phyloP scores from a whole-genome alignment of 2,113 vertebrate species.

The Mirounga angustirostris region DNA sequence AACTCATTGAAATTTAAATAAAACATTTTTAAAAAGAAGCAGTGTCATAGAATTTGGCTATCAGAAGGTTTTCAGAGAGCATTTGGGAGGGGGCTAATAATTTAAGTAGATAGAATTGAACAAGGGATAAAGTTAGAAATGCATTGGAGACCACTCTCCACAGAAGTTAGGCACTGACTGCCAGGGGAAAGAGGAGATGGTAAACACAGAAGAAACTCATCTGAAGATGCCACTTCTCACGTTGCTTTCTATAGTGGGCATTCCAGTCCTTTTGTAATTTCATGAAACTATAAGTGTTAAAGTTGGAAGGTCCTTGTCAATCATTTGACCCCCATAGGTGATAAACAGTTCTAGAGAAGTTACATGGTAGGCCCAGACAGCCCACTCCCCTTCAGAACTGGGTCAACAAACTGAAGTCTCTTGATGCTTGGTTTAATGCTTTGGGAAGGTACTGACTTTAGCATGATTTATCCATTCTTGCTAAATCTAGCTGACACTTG shows the following conservation, averaged over 20 bases:
- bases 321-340: background rate
- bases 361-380: background rate
- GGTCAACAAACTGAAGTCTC: background rate
- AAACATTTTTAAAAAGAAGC: background rate
- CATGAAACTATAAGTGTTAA: background rate
- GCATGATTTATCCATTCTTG: background rate
- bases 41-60: background rate
- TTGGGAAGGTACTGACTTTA: background rate
- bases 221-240: background rate
- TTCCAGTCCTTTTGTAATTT: conserved; percentile 7
- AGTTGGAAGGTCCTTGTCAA: background rate
- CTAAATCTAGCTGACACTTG: background rate
- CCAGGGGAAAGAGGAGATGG: background rate
- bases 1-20: background rate
- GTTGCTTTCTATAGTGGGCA: background rate
- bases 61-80: background rate
- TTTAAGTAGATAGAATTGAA: background rate
- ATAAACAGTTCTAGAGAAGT: background rate
- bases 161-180: background rate
- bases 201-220: background rate
- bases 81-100: background rate
- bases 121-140: background rate
- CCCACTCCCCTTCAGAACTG: background rate
- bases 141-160: background rate
- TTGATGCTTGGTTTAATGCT: background rate